A percentile compares a stretch with the other conserved stretches of the same genome.
Conservation (phyloP, 2,797 vertebrate species). For the Schizopygopsis malacanthus region DNA sequence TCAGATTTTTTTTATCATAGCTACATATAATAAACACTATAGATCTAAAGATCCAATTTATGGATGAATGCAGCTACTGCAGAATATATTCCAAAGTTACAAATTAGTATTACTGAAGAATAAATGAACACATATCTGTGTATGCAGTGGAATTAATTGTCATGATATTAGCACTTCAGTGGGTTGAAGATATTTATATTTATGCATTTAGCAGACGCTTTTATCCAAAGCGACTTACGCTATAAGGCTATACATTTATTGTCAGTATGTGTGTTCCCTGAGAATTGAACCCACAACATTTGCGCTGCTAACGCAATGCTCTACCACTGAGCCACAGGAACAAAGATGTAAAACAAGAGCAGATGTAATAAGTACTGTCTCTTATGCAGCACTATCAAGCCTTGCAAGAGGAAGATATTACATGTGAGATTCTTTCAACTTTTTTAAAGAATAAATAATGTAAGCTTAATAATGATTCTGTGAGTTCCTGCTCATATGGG, state of each 20-base stretch:
- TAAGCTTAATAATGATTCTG: not conserved
- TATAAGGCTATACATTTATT: no score
- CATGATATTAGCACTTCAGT: not conserved
- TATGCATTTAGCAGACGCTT: no score
- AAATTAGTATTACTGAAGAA: not conserved
- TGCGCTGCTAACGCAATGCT: no score
- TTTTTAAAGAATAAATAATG: not conserved
- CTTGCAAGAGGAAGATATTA: not conserved
- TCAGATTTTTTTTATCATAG: no score
- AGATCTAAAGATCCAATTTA: no score
- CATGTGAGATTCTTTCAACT: not conserved
- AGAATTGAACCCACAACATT: no score
- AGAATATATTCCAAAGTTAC: not conserved
- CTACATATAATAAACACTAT: no score
- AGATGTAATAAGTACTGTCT: not conserved
- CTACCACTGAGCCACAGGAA: no score
- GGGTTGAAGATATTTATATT: not conserved
- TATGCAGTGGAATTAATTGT: not conserved
- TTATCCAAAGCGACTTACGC: no score
- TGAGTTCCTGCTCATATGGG: not conserved
- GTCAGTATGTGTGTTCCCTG: no score
- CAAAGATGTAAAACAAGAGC: not conserved
- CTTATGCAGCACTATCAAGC: not conserved
- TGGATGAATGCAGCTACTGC: no score
- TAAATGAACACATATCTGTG: not conserved